These are phyloP conservation scores for Solenopsis invicta DNA, from an alignment of 1,140 invertebrate species.

Conservation along the genomic window DNA sequence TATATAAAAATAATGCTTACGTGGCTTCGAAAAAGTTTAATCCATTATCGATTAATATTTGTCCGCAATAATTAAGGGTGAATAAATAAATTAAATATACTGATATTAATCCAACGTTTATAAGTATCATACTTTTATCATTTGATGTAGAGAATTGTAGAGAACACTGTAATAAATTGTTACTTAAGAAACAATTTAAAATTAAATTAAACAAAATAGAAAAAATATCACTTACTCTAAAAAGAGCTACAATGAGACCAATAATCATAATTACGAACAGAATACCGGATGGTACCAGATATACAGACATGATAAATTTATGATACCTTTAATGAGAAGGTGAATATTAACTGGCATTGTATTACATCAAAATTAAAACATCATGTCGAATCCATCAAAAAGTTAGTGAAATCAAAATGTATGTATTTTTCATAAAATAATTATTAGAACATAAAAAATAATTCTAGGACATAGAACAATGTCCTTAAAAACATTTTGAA, in stretches of 20 bases:
- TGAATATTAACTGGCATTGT: not conserved
- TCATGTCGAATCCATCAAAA: too few relatives aligned
- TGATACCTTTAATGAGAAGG: slow-evolving; percentile 23
- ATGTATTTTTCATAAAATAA: too few relatives aligned
- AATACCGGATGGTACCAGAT: not conserved
- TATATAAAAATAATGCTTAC: slow-evolving; percentile 19
- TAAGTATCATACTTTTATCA: not conserved
- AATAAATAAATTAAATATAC: slow-evolving; percentile 24
- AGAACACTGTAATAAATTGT: not conserved
- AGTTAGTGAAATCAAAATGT: too few relatives aligned
- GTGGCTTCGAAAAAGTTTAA: not conserved
- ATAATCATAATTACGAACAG: slow-evolving; percentile 6
- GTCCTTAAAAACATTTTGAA: too few relatives aligned
- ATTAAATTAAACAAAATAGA: not conserved
- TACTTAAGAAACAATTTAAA: not conserved
- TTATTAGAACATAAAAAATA: too few relatives aligned
- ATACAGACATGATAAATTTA: not conserved
- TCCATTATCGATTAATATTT: slow-evolving; percentile 14
- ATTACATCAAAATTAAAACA: not conserved
- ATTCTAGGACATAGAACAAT: too few relatives aligned
- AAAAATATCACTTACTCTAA: slow-evolving; percentile 9
- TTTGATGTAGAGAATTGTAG: not conserved
- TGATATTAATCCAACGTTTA: not conserved
- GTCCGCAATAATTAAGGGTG: not conserved
- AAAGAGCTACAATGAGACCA: slow-evolving; percentile 7